Evolutionary conservation across 2,113 vertebrate genomes (phyloP), one percentile per base, ranked within the genome.

Genomic region (Alethe castanea): DNA sequence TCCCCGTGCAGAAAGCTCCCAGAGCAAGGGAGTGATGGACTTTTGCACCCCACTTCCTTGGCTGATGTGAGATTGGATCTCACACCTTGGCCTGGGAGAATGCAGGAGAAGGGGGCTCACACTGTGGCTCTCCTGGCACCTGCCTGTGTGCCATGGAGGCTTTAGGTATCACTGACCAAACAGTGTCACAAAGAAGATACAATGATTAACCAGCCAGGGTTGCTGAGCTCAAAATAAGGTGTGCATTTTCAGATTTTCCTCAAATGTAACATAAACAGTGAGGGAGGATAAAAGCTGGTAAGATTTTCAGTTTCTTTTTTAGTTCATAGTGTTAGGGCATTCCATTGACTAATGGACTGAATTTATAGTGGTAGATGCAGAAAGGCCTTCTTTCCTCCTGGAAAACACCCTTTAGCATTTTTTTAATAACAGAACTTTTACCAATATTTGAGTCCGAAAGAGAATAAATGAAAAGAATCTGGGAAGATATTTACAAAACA

Each of bases 201-300:
- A 11, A 11, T 18, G 11, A 65, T 69, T 67, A 35, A 61, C n/a
- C 0, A 8, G 2, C 18, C 15, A 52, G 71, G 66, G 71, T 25
- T 60, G 69, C 19, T 56, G 53, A 91, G 40, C 50, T 80, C 19
- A 44, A 64, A 81, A 48, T 18, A 19, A 77, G 56, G 6, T 29
- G 11, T 20, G 10, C 18, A 8, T 90, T 92, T 83, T 31, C 79
- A 93, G 31, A 48, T 88, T 85, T 80, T 70, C 47, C 42, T 72
- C 62, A 45, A 65, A 38, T 4, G 1, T 8, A 50, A 19, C 0
- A 0, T 38, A 60, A 74, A n/a, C 61, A 76, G 40, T 47, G 29
- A 54, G 31, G 13, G 17, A 20, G 4, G 33, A 14, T 66, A 70
- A 59, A 80, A 80, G 45, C 45, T 82, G 23, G 5, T 67, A 60